Conservation (phyloP, 2,797 vertebrate species). For the Alectoris magna region DNA sequence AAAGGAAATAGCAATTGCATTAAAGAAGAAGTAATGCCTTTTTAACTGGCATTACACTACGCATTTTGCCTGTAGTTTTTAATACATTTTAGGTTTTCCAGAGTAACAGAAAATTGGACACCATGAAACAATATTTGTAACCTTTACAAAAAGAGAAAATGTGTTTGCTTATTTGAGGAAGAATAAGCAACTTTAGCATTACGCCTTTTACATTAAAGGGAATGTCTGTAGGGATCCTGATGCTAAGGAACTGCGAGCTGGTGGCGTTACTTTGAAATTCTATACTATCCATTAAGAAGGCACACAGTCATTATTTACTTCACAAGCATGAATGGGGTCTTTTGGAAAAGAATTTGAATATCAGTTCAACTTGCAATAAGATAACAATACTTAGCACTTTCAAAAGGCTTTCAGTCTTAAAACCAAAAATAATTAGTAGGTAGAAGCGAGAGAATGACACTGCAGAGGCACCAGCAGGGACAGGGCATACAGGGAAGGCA, state of each 20-base stretch:
- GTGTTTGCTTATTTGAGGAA: constrained; percentile 10
- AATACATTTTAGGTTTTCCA: constrained; percentile 4
- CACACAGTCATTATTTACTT: constrained; percentile 4
- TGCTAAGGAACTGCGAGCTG: neutral
- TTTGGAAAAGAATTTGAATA: neutral
- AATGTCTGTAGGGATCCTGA: constrained; percentile 20
- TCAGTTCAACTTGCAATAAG: neutral
- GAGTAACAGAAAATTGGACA: neutral
- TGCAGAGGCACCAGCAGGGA: neutral
- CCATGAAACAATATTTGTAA: constrained; percentile 23
- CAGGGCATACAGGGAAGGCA: neutral
- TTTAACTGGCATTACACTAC: constrained; percentile 20
- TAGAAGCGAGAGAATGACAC: accelerated
- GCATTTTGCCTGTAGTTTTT: neutral
- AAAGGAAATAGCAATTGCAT: constrained; percentile 40
- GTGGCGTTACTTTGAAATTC: constrained; percentile 3
- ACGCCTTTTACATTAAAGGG: constrained; percentile 11
- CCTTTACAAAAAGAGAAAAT: constrained; percentile 10
- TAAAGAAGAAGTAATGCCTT: constrained; percentile 36
- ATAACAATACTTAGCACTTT: neutral
- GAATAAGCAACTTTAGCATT: neutral
- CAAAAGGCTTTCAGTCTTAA: neutral
- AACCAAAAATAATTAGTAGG: neutral
- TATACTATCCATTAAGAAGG: neutral
- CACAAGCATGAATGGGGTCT: neutral